Evolutionary conservation across 2,797 vertebrate genomes (phyloP).

Genomic region (Tenualosa ilisha): DNA sequence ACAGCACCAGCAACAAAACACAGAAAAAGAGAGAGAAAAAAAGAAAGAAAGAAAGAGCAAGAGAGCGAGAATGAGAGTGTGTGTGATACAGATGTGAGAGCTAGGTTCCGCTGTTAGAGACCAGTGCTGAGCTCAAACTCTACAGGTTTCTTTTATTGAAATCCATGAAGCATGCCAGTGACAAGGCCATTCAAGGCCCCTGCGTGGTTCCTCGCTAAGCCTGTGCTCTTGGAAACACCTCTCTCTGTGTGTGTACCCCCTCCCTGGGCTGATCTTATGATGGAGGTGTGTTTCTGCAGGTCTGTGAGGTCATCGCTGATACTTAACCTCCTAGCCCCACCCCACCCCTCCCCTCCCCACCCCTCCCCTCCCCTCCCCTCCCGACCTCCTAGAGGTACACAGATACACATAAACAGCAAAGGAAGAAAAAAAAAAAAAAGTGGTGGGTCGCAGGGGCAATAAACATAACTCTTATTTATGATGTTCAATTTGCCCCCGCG

Average conservation of each 20-base stretch:
- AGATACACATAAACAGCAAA: constrained; percentile 64
- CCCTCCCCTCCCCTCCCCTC: not conserved
- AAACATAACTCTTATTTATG: constrained; percentile 78
- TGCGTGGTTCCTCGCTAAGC: not conserved
- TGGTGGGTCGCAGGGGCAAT: constrained; percentile 36
- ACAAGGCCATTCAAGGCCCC: not conserved
- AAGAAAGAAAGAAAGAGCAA: constrained; percentile 8
- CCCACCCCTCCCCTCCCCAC: not conserved
- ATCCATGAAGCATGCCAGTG: not conserved
- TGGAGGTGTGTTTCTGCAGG: not conserved
- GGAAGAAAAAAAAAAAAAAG: not conserved
- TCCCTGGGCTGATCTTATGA: not conserved
- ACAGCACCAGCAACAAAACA: constrained; percentile 63
- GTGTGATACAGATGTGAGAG: not conserved
- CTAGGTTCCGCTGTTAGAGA: not conserved
- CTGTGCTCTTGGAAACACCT: not conserved
- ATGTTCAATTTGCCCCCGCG: constrained; percentile 72
- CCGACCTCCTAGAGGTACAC: constrained; percentile 29
- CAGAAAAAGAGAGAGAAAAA: constrained; percentile 6
- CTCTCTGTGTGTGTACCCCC: constrained; percentile 29
- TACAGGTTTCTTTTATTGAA: not conserved
- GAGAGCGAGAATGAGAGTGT: constrained; percentile 37
- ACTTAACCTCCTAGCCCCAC: not conserved
- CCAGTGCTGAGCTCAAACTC: not conserved
- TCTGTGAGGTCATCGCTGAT: not conserved